These are phyloP conservation scores for Phenganax stokvisi DNA, from an alignment of 92 coral and sea anemone species.

Conservation along the genomic window DNA sequence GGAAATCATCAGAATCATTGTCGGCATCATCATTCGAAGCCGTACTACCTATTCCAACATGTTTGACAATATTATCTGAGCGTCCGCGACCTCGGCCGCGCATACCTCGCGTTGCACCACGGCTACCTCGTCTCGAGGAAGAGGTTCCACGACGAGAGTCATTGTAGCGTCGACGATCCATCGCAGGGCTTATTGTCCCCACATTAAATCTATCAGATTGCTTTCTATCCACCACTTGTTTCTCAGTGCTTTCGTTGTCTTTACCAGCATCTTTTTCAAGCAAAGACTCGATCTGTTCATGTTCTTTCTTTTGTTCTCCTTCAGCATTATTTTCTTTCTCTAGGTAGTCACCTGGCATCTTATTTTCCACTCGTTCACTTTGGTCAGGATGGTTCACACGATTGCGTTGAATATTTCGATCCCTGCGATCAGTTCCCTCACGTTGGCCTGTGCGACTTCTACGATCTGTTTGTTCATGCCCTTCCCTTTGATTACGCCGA, in stretches of 20 bases:
- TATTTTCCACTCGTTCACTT: neutral
- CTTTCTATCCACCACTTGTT: constrained; percentile 13
- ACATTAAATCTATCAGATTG: constrained; percentile 21
- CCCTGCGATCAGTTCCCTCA: neutral
- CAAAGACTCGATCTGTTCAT: neutral
- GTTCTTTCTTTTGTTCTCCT: constrained; percentile 12
- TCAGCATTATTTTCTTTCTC: constrained; percentile 21
- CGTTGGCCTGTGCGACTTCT: neutral
- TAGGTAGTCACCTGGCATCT: too few species aligned
- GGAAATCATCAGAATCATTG: constrained; percentile 65
- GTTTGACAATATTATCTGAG: constrained; percentile 48
- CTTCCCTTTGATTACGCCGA: neutral
- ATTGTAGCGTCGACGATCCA: constrained; percentile 37
- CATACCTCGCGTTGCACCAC: constrained; percentile 46
- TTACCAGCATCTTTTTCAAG: neutral
- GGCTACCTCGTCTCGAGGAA: constrained; percentile 59
- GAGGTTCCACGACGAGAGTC: constrained; percentile 37
- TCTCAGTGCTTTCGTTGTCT: constrained; percentile 20
- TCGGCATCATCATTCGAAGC: constrained; percentile 58
- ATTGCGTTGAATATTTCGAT: neutral
- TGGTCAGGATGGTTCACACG: neutral
- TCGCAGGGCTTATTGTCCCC: constrained; percentile 37
- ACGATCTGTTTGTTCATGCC: neutral
- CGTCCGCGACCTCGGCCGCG: constrained; percentile 67
- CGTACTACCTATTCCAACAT: constrained; percentile 75